Base-by-base conservation (phyloP, 1,140 invertebrate species). In the Bemisia tabaci region DNA sequence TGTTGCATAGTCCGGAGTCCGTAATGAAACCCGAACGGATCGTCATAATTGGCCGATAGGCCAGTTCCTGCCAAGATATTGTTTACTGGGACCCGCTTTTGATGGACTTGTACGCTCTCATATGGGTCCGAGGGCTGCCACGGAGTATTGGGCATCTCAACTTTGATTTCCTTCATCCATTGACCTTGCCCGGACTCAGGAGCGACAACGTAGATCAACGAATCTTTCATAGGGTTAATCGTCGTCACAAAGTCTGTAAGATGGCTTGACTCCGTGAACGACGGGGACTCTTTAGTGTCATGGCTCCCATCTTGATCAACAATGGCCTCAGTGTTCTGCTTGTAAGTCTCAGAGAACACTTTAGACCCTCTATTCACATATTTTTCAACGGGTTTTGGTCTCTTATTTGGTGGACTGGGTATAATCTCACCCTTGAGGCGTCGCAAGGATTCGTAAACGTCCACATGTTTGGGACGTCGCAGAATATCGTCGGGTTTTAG, bases 191-290 rank as follows among this genome's bases (percentile, higher is more conserved):
- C 72, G 17, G 68, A 71, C 26, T 62, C 61, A 11, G 72, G 71
- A 67, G 70, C 63, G 17, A 72, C 70, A 26, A 71, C 70, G 48
- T 73, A 73, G 12, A 69, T 68, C 22, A 72, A 63, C 21, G 70
- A 71, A 22, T 68, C 67, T 12, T 68, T 70, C 64, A 65, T 64
- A 21, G 68, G 26, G 24, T 67, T 58, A 21, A 33, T 24, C 22
- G 58, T 0, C 1, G 21, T n/a, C 58, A 61, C 24, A 1, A 59
- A 21, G 1, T 48, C 33, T 5, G 1, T 64, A 59, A 12, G 67
- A 61, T 12, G 39, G 26, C 11, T 65, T 64, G 12, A 27, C 60
- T 48, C 63, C 2, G 23, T 62, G 60, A n/a, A 60, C 59, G 24
- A 65, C 60, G 62, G 22, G 62, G 21, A 22, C 62, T 39, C n/a